phyloP scores from a whole-genome alignment of 1,140 invertebrate species.

The Drosophila santomea region DNA sequence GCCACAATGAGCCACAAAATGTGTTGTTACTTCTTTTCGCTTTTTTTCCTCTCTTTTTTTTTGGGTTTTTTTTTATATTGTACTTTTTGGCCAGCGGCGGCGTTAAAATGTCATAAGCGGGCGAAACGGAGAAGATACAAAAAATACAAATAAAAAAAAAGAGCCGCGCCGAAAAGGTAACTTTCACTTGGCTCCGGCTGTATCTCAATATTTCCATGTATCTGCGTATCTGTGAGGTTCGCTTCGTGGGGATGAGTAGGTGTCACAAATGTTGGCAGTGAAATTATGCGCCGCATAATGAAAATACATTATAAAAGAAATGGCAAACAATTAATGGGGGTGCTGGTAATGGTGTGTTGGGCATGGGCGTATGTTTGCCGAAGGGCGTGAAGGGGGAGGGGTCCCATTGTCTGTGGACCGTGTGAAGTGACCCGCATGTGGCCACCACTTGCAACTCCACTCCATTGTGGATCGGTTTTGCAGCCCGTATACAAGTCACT shows the following conservation, averaged over 20 bases:
- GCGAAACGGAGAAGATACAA: constrained; percentile 19
- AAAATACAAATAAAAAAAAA: neutral
- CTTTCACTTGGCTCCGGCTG: constrained; percentile 46
- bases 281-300: constrained; percentile 65
- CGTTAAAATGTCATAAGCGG: constrained; percentile 59
- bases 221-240: constrained; percentile 26
- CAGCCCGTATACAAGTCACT: constrained; percentile 10
- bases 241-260: constrained; percentile 56
- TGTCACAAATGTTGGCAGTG: constrained; percentile 70
- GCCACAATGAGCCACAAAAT: constrained; percentile 32
- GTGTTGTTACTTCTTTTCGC: constrained; percentile 4
- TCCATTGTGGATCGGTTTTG: constrained; percentile 19
- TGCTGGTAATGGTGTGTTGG: constrained; percentile 2
- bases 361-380: neutral
- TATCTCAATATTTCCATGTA: constrained; percentile 23
- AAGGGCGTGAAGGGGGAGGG: neutral
- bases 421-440: constrained; percentile 72
- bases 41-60: neutral
- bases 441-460: constrained; percentile 24
- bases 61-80: neutral
- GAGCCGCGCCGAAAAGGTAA: constrained; percentile 19
- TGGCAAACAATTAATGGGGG: constrained; percentile 64
- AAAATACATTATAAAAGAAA: constrained; percentile 70
- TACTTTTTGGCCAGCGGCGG: constrained; percentile 38
- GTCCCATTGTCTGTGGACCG: constrained; percentile 52